A percentile compares a stretch with the other conserved stretches of the same genome.
phyloP scores from a whole-genome alignment of 2,113 vertebrate species.

The Eulemur rufifrons region DNA sequence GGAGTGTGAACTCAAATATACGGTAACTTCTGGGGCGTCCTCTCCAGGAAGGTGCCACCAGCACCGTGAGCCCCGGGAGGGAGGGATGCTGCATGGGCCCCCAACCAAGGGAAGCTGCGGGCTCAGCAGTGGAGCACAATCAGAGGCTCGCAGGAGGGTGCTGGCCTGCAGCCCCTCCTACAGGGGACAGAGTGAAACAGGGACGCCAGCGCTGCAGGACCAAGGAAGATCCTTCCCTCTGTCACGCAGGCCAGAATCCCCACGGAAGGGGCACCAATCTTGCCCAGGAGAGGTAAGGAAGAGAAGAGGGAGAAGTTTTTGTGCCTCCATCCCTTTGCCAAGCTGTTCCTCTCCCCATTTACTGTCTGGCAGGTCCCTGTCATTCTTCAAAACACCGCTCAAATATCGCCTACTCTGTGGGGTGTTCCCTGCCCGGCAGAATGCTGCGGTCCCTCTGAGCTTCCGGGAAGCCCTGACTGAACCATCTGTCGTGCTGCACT shows the following conservation, averaged over 20 bases:
- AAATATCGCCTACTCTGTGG: background rate
- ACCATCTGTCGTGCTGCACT: background rate
- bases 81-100: background rate
- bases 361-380: background rate
- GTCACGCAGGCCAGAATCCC: background rate
- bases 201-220: background rate
- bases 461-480: background rate
- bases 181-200: background rate
- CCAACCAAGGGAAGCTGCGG: background rate
- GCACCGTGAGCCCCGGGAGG: background rate
- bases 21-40: background rate
- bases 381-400: background rate
- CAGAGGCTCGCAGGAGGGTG: background rate
- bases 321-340: background rate
- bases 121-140: background rate
- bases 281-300: background rate
- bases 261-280: background rate
- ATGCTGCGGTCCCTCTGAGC: background rate
- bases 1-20: constrained; percentile 2
- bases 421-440: background rate
- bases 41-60: background rate
- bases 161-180: background rate
- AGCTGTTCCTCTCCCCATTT: background rate
- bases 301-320: background rate
- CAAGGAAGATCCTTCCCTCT: background rate